A percentile compares a stretch with the other conserved stretches of the same genome.
These are phyloP conservation scores for Apamea crenata DNA, from an alignment of 2,888 invertebrate genomes.

Conservation along the genomic window DNA sequence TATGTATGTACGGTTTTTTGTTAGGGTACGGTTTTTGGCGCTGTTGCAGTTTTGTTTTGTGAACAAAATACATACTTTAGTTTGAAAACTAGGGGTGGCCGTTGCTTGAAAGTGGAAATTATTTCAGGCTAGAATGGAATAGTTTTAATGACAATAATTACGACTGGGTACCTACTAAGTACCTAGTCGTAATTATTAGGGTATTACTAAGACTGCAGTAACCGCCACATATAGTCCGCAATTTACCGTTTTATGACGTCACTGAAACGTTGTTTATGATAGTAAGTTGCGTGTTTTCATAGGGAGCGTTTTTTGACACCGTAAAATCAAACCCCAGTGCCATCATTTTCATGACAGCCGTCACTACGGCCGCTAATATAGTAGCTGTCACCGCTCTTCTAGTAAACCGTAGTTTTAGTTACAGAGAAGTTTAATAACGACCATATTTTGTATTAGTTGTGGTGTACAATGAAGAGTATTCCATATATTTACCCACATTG, in stretches of 20 bases:
- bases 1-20: conserved; percentile 54
- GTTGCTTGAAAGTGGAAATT: not conserved
- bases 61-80: conserved; percentile 23
- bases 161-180: too few species aligned
- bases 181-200: too few species aligned
- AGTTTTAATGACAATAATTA: not conserved
- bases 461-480: not conserved
- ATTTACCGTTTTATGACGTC: too few species aligned
- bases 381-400: too few species aligned
- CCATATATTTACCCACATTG: not conserved
- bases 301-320: too few species aligned
- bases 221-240: too few species aligned
- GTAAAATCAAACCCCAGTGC: too few species aligned
- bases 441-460: not conserved
- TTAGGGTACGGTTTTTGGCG: conserved; percentile 24
- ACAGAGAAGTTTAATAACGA: not conserved
- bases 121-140: not conserved
- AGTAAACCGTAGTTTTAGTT: not conserved
- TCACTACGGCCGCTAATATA: too few species aligned
- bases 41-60: conserved; percentile 30
- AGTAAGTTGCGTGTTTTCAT: too few species aligned
- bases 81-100: not conserved
- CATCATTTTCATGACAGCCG: too few species aligned
- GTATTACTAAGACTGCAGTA: too few species aligned
- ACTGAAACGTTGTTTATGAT: too few species aligned